Percentiles rank a stretch among this genome's conserved stretches.
These are phyloP conservation scores for Abscondita cerata DNA, from an alignment of 2,888 invertebrate species.

Conservation along the genomic window DNA sequence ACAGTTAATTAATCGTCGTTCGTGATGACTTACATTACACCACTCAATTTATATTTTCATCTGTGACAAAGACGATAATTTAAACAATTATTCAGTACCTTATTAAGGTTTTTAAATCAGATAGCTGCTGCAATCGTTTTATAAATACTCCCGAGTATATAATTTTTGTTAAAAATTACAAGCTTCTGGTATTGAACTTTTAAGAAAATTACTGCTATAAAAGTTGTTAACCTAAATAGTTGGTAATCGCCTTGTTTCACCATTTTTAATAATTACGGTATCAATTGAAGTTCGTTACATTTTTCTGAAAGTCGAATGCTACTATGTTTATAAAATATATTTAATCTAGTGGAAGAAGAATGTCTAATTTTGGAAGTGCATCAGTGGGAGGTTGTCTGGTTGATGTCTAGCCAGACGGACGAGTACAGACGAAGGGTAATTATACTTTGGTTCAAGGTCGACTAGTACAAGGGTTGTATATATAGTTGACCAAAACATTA, in stretches of 20 bases:
- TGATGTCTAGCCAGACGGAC: constrained; percentile 36
- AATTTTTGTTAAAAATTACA: constrained; percentile 14
- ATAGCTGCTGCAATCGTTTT: neutral
- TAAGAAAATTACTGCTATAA: constrained; percentile 9
- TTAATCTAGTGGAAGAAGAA: constrained; percentile 13
- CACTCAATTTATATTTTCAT: neutral
- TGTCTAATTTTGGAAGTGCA: constrained; percentile 39
- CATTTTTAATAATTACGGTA: constrained; percentile 7
- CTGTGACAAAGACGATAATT: neutral
- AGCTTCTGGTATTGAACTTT: constrained; percentile 17
- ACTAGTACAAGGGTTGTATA: constrained; percentile 44
- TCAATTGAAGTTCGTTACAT: neutral
- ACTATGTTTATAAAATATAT: neutral
- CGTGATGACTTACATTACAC: neutral
- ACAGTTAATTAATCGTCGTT: constrained; percentile 6
- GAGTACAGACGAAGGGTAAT: constrained; percentile 42
- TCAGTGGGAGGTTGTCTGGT: constrained; percentile 43
- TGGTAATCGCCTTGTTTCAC: constrained; percentile 8
- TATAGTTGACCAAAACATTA: constrained; percentile 27
- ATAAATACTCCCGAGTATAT: neutral
- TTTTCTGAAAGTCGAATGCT: neutral
- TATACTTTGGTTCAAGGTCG: constrained; percentile 45
- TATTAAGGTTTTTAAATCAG: neutral
- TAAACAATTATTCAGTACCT: neutral
- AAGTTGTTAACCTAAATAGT: constrained; percentile 11